Percentiles rank a stretch among this genome's conserved stretches.
These are phyloP conservation scores for Propithecus deckenii DNA, from an alignment of 2,797 vertebrate genomes.

Conservation along the genomic window DNA sequence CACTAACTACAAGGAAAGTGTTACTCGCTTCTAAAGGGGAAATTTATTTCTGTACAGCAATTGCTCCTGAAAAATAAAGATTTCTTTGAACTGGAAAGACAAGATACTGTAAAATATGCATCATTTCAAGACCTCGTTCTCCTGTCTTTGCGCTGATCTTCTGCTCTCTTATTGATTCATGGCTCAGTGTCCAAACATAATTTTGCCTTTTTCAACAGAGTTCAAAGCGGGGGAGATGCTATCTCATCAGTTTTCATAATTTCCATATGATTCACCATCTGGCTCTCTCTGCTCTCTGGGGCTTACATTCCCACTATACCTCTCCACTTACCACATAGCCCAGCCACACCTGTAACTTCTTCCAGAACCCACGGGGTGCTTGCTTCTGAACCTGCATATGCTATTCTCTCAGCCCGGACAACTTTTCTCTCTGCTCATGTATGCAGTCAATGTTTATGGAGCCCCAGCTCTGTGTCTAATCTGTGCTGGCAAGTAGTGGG, in stretches of 20 bases:
- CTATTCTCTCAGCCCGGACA: neutral
- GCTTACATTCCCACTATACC: neutral
- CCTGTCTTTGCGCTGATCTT: slow-evolving; percentile 14
- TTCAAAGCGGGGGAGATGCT: slow-evolving; percentile 68
- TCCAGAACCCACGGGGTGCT: accelerated
- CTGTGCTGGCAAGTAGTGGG: too few relatives aligned
- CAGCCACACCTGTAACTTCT: slow-evolving; percentile 31
- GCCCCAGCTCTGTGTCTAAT: neutral
- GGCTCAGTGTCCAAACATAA: slow-evolving; percentile 54
- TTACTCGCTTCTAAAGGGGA: neutral
- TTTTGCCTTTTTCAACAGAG: slow-evolving; percentile 66
- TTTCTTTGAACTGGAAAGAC: neutral
- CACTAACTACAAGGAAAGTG: neutral
- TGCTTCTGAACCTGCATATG: too few relatives aligned
- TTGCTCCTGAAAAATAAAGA: neutral
- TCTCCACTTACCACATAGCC: neutral
- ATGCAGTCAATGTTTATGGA: neutral
- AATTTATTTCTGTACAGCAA: neutral
- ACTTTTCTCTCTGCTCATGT: neutral
- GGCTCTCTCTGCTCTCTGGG: neutral
- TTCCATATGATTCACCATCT: slow-evolving; percentile 62
- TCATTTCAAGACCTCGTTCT: slow-evolving; percentile 30
- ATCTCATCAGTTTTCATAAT: slow-evolving; percentile 54
- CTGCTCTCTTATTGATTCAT: slow-evolving; percentile 58
- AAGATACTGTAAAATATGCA: neutral